Percentiles rank a stretch among this genome's conserved stretches.
These are phyloP conservation scores for Ormia ochracea DNA, from an alignment of 2,888 invertebrate genomes.

Conservation along the genomic window DNA sequence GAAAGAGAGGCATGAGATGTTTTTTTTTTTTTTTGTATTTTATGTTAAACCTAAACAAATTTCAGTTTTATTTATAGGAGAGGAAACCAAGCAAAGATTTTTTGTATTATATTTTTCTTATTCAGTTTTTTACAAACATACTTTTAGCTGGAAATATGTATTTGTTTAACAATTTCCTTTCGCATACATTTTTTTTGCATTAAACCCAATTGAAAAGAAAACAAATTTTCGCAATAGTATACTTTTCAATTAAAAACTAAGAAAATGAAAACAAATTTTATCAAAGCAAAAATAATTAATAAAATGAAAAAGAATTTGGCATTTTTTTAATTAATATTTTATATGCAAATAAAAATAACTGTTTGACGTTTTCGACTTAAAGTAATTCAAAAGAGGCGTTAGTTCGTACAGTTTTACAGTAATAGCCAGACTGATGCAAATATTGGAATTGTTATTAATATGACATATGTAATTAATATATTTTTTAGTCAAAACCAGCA, in stretches of 20 bases:
- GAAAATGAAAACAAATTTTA: background rate
- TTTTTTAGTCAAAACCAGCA: no score
- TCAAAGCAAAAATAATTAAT: background rate
- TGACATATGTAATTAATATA: no score
- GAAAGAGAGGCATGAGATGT: conserved; percentile 13
- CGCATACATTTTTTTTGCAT: conserved; percentile 9
- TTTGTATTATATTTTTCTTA: conserved; percentile 52
- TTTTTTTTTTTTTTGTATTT: background rate
- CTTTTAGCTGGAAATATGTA: conserved; percentile 25
- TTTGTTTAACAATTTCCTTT: conserved; percentile 2
- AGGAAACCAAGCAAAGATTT: conserved; percentile 72
- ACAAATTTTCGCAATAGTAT: conserved; percentile 6
- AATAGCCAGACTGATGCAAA: no score
- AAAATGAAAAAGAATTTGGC: background rate
- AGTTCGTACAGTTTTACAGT: no score
- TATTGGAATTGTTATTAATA: no score
- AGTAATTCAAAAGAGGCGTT: background rate
- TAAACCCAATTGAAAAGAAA: conserved; percentile 50
- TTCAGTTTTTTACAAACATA: conserved; percentile 2
- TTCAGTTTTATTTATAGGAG: conserved; percentile 63
- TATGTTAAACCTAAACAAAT: conserved; percentile 10
- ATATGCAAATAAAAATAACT: background rate
- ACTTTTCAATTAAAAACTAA: conserved; percentile 7
- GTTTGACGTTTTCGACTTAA: background rate
- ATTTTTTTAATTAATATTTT: background rate